phyloP scores from a whole-genome alignment of 2,888 invertebrate species.

The Epirrhoe alternata region DNA sequence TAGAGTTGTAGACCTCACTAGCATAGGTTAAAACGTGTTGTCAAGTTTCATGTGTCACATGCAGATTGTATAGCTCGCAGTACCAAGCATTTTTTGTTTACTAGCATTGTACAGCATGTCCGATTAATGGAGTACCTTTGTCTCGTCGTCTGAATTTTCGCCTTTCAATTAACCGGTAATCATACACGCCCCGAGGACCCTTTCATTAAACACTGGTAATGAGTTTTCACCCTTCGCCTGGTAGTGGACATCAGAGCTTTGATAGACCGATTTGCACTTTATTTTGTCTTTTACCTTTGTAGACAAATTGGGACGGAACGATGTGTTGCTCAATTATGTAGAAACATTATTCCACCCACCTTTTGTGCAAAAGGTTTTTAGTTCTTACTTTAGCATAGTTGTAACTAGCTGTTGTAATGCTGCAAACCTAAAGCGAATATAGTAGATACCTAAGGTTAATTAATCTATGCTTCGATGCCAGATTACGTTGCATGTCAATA shows the following conservation, averaged over 20 bases:
- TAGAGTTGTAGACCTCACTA: constrained; percentile 54
- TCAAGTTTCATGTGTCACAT: constrained; percentile 33
- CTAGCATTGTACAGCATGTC: constrained; percentile 42
- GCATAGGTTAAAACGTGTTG: constrained; percentile 27
- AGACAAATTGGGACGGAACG: constrained; percentile 63
- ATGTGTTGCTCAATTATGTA: constrained; percentile 58
- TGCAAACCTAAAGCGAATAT: too few relatives aligned
- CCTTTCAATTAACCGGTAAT: constrained; percentile 84
- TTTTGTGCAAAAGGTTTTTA: constrained; percentile 4
- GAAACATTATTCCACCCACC: constrained; percentile 26
- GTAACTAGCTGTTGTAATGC: neutral
- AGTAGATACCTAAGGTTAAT: constrained; percentile 3
- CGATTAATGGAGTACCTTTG: constrained; percentile 71
- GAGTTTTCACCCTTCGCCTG: constrained; percentile 82
- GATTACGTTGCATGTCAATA: constrained; percentile 13
- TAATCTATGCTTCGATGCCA: constrained; percentile 11
- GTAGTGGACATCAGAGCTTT: constrained; percentile 79
- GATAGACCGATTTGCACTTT: constrained; percentile 62
- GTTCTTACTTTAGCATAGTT: neutral
- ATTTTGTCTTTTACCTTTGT: constrained; percentile 70
- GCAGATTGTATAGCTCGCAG: constrained; percentile 30
- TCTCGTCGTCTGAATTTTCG: constrained; percentile 75
- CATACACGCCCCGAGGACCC: constrained; percentile 80
- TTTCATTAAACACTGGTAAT: constrained; percentile 82
- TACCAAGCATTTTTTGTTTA: constrained; percentile 1